Evolutionary conservation across 2,113 vertebrate species (phyloP), one percentile per base, ranked within the genome.

Genomic region (Oncorhynchus gorbuscha): DNA sequence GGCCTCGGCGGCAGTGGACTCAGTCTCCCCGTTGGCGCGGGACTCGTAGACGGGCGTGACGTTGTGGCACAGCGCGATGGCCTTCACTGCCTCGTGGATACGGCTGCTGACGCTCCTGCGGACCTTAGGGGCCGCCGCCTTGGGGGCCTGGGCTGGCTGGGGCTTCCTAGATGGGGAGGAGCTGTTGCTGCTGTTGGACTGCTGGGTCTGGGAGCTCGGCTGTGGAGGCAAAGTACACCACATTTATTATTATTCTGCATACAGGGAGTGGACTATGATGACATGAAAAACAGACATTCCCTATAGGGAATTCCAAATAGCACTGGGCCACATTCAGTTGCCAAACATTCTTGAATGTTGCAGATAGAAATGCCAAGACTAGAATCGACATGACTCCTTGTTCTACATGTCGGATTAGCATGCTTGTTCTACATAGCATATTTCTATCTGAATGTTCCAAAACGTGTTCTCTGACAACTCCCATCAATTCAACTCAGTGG

Each of bases 11-110:
- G 51, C 51, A 55, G 51, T 16, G 16, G 92, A 89, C 82, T 99
- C 97, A 0, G 95, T 91, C 85, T 99, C 97, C 3, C 81, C 91
- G 1, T 89, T 87, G 5, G 81, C 67, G 0, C 89, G 93, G 0
- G 94, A 89, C 81, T 99, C 98, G 0, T 99, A 99, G 0, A 99
- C 97, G 0, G 98, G 97, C 0, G 97, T 99, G 62, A 99, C 98
- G 0, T 99, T 99, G 92, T 99, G 98, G 83, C 98, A 99, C 72
- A 99, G 83, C 0, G 97, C 97, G 1, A 99, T 95, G 84, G 97
- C 98, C 86, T 98, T 99, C 78, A 99, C 97, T 0, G 97, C 97
- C 49, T 99, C 97, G 0, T 99, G 95, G 65, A 98, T 95, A 3
- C 97, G 94, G 6, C 95, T 98, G 93, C 92, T 95, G 69, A 99